Evolutionary conservation across 2,888 invertebrate genomes (phyloP).

Genomic region (Bursaphelenchus okinawaensis): DNA sequence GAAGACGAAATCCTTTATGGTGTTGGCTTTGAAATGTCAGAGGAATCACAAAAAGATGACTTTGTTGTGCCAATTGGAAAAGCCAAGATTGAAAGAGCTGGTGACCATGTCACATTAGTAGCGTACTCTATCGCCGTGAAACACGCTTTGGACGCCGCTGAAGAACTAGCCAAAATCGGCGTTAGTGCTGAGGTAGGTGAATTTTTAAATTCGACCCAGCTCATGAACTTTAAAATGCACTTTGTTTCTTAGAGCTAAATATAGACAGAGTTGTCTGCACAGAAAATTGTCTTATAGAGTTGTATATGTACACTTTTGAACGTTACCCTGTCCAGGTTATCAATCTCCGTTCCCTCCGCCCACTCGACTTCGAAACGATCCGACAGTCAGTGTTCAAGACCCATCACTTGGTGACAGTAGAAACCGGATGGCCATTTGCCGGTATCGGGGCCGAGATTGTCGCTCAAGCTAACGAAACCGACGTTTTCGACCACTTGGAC

Average conservation of each 20-base stretch:
- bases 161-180: slow-evolving; percentile 75
- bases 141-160: slow-evolving; percentile 77
- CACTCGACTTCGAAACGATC: slow-evolving; percentile 67
- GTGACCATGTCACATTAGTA: slow-evolving; percentile 76
- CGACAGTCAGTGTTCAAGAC: slow-evolving; percentile 83
- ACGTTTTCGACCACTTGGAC: slow-evolving; percentile 86
- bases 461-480: slow-evolving; percentile 78
- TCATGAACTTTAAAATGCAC: background rate
- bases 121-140: slow-evolving; percentile 83
- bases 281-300: too few species aligned
- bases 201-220: background rate
- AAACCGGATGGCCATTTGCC: slow-evolving; percentile 87
- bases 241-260: too few species aligned
- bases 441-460: slow-evolving; percentile 84
- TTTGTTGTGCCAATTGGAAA: slow-evolving; percentile 88
- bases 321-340: slow-evolving; percentile 65
- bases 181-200: slow-evolving; percentile 64
- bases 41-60: slow-evolving; percentile 78
- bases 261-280: too few species aligned
- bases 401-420: slow-evolving; percentile 85
- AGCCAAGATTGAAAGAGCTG: slow-evolving; percentile 84
- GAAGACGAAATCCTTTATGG: slow-evolving; percentile 95
- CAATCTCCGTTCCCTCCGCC: slow-evolving; percentile 83
- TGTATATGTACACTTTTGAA: too few species aligned
- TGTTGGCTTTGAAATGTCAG: slow-evolving; percentile 77